Conservation (phyloP, 2,797 vertebrate genomes). For the Amblyopsis hoosieri region DNA sequence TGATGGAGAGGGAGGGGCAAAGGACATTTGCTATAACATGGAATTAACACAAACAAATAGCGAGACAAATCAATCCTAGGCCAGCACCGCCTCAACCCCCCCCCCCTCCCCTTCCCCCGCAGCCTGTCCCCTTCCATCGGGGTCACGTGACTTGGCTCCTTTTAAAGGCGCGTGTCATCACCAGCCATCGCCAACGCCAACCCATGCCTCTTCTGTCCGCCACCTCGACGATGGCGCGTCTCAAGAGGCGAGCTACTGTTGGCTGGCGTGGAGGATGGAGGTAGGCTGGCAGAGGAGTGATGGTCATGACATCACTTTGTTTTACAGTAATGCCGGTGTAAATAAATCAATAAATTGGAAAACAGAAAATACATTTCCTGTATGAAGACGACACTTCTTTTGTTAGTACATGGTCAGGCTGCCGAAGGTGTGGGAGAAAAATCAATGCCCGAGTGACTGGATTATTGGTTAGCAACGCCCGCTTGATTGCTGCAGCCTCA, state of each 20-base stretch:
- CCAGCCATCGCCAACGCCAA: constrained; percentile 45
- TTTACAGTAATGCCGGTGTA: constrained; percentile 33
- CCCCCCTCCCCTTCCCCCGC: constrained; percentile 50
- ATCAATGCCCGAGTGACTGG: constrained; percentile 46
- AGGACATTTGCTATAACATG: constrained; percentile 58
- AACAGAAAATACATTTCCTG: constrained; percentile 53
- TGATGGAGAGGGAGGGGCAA: constrained; percentile 60
- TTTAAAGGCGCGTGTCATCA: constrained; percentile 33
- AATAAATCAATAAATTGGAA: constrained; percentile 25
- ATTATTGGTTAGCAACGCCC: background rate
- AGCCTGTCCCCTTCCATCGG: constrained; percentile 70
- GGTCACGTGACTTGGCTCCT: constrained; percentile 69
- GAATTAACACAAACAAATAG: constrained; percentile 78
- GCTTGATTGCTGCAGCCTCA: constrained; percentile 8
- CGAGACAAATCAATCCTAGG: constrained; percentile 67
- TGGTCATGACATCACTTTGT: constrained; percentile 34
- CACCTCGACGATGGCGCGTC: constrained; percentile 38
- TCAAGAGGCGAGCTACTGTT: constrained; percentile 51
- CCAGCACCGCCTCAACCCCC: constrained; percentile 14
- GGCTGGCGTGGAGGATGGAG: constrained; percentile 43
- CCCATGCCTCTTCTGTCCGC: constrained; percentile 30
- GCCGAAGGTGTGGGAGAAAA: constrained; percentile 23
- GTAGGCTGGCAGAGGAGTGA: constrained; percentile 53
- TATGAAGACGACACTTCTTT: constrained; percentile 71
- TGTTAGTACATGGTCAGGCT: constrained; percentile 63